These are phyloP conservation scores for Aplysia californica DNA, from an alignment of 1,140 invertebrate genomes.

Conservation along the genomic window DNA sequence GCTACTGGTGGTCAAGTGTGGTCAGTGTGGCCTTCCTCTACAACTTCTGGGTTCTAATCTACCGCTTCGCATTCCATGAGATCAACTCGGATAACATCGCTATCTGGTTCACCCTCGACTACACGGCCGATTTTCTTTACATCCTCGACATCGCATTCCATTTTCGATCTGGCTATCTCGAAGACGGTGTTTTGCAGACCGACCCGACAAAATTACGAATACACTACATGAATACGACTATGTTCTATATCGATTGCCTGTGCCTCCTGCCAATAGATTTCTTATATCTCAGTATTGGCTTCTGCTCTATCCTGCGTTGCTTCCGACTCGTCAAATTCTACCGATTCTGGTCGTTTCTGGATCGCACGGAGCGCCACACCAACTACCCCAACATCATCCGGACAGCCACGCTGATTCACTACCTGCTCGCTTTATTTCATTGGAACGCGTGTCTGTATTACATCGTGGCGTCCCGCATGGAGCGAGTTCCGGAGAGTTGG, in stretches of 20 bases:
- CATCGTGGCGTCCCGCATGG: constrained; percentile 54
- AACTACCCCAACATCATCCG: constrained; percentile 98
- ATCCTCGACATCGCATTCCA: constrained; percentile 96
- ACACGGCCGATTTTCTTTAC: constrained; percentile 96
- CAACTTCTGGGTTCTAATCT: constrained; percentile 97
- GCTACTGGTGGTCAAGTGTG: constrained; percentile 73
- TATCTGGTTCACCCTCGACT: constrained; percentile 97
- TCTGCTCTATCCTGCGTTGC: constrained; percentile 95
- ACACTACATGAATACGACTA: constrained; percentile 99
- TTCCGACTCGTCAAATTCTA: constrained; percentile 99
- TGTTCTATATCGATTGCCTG: constrained; percentile 98
- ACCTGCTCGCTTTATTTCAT: constrained; percentile 97
- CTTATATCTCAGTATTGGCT: constrained; percentile 97
- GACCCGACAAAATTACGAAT: constrained; percentile 91
- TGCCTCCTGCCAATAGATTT: constrained; percentile 97
- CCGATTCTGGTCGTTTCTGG: constrained; percentile 98
- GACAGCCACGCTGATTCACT: constrained; percentile 92
- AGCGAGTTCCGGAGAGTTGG: constrained; percentile 35
- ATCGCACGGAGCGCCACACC: constrained; percentile 96
- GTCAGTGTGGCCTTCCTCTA: constrained; percentile 98
- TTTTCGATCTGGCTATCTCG: constrained; percentile 92
- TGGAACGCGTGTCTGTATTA: constrained; percentile 99
- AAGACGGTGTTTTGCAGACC: constrained; percentile 86
- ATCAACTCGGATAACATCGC: constrained; percentile 80
- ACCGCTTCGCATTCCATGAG: constrained; percentile 96